Conservation (phyloP, 2,113 vertebrate genomes). For the Hemibagrus wyckioides region DNA sequence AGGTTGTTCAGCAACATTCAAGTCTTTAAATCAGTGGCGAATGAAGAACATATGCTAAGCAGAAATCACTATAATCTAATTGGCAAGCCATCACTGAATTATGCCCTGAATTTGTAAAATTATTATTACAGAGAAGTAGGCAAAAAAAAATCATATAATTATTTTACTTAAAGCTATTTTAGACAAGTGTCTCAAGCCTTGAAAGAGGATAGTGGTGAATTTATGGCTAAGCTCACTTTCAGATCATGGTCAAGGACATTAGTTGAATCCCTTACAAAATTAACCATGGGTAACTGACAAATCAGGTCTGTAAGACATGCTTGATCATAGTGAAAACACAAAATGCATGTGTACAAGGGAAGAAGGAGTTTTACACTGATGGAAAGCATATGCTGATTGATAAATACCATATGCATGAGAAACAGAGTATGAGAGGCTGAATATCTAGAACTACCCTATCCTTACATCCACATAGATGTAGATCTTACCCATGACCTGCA, state of each 20-base stretch:
- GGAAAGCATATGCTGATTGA: constrained; percentile 52
- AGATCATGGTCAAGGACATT: constrained; percentile 30
- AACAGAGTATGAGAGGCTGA: background rate
- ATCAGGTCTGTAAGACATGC: constrained; percentile 50
- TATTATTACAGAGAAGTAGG: background rate
- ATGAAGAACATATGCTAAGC: constrained; percentile 34
- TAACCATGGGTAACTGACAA: constrained; percentile 35
- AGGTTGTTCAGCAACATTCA: constrained; percentile 20
- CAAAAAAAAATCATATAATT: background rate
- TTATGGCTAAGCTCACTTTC: constrained; percentile 25
- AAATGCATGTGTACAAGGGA: constrained; percentile 47
- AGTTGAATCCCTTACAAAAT: constrained; percentile 43
- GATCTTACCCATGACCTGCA: background rate
- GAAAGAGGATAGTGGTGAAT: constrained; percentile 14
- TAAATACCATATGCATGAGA: constrained; percentile 28
- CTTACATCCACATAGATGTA: background rate
- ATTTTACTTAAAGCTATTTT: background rate
- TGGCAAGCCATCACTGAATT: background rate
- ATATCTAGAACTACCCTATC: background rate
- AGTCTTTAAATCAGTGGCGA: background rate
- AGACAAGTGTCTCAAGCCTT: background rate
- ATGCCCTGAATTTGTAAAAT: constrained; percentile 2
- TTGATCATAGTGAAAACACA: constrained; percentile 51
- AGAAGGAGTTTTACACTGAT: constrained; percentile 46
- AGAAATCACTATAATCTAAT: constrained; percentile 23